phyloP scores from a whole-genome alignment of 1,140 invertebrate species.

The Cydia amplana region DNA sequence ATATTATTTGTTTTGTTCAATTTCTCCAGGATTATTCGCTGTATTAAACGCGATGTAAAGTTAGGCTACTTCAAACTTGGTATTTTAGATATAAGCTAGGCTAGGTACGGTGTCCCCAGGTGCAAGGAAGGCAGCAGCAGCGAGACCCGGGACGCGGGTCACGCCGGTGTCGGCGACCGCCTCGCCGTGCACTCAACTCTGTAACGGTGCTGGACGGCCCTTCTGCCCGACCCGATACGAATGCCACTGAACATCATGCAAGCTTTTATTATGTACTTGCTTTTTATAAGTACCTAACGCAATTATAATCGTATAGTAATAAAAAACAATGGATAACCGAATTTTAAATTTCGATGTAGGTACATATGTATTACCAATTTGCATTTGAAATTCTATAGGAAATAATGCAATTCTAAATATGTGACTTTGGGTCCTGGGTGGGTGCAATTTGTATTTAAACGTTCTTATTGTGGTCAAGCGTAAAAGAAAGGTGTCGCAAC shows the following conservation, averaged over 20 bases:
- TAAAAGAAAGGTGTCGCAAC: conserved; percentile 5
- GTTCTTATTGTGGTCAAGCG: not conserved
- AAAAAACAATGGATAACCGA: no score
- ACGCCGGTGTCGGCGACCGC: conserved; percentile 27
- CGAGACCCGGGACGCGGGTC: not conserved
- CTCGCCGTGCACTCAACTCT: conserved; percentile 14
- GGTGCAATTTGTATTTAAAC: not conserved
- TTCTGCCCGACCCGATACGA: not conserved
- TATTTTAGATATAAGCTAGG: not conserved
- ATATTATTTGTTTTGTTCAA: no score
- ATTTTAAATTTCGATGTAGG: no score
- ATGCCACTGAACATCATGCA: not conserved
- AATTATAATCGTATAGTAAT: no score
- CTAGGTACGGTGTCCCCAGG: not conserved
- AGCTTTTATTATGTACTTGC: no score
- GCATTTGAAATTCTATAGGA: not conserved
- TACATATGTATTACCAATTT: no score
- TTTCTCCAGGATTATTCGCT: no score
- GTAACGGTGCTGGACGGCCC: conserved; percentile 18
- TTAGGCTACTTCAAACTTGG: no score
- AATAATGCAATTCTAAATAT: not conserved
- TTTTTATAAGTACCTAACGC: not conserved
- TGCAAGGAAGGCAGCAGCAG: not conserved
- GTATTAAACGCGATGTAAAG: no score
- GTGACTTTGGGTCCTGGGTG: not conserved